Conservation (phyloP, 1,140 invertebrate genomes). For the Calliopsis andreniformis region DNA sequence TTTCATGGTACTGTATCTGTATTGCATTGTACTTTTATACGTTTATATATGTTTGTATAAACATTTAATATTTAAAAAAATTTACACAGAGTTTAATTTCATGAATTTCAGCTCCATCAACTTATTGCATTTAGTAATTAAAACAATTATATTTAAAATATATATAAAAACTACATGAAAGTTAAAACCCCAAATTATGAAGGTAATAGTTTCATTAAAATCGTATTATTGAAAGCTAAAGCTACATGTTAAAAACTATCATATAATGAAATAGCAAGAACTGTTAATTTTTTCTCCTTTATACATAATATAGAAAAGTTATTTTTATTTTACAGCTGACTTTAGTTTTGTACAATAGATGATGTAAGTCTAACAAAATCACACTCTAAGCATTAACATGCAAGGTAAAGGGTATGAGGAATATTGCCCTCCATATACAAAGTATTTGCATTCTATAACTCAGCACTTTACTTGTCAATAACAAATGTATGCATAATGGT, state of each 20-base stretch:
- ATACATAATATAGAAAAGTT: conserved; percentile 35
- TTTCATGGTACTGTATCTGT: neutral
- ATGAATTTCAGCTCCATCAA: too few relatives aligned
- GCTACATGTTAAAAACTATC: conserved; percentile 58
- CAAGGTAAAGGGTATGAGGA: conserved; percentile 56
- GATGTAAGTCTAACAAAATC: conserved; percentile 80
- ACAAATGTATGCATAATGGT: too few relatives aligned
- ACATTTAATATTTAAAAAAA: neutral
- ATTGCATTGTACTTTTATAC: neutral
- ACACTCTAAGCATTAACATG: conserved; percentile 80
- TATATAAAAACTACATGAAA: neutral
- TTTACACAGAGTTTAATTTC: too few relatives aligned
- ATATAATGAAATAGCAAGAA: conserved; percentile 64
- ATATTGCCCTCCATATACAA: conserved; percentile 28
- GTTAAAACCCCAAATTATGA: neutral
- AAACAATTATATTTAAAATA: conserved; percentile 6
- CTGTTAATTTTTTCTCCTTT: conserved; percentile 43
- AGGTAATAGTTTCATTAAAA: conserved; percentile 30
- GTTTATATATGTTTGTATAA: neutral
- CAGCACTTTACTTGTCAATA: too few relatives aligned
- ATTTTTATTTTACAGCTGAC: conserved; percentile 57
- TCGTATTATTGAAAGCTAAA: conserved; percentile 46
- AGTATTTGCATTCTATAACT: too few relatives aligned
- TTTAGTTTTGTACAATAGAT: conserved; percentile 70
- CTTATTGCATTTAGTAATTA: neutral